Percentiles rank a stretch among this genome's conserved stretches.
phyloP scores from a whole-genome alignment of 2,113 vertebrate species.

The Potamarius usumacintae region DNA sequence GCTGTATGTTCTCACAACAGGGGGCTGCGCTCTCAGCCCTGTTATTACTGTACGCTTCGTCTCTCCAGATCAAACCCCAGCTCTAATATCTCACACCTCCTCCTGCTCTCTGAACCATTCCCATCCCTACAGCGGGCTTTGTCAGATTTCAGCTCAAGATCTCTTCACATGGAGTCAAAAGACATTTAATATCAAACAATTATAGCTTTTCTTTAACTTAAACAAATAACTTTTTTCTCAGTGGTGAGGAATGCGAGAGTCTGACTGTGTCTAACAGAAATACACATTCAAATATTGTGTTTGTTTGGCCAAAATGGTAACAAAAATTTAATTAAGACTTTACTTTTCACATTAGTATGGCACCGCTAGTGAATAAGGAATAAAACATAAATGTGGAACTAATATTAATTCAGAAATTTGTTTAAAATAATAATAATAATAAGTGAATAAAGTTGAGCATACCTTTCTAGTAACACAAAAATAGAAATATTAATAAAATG shows the following conservation, averaged over 20 bases:
- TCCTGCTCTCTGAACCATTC: conserved; percentile 42
- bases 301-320: conserved; percentile 24
- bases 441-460: not conserved
- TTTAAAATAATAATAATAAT: not conserved
- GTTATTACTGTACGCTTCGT: conserved; percentile 51
- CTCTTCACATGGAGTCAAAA: not conserved
- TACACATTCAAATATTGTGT: conserved; percentile 44
- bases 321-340: conserved; percentile 30
- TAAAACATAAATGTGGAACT: not conserved
- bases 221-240: conserved; percentile 24
- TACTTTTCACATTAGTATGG: not conserved
- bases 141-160: conserved; percentile 18
- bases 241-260: conserved; percentile 6
- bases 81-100: conserved; percentile 47
- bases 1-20: conserved; percentile 42
- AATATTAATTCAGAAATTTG: not conserved
- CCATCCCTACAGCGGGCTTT: conserved; percentile 30
- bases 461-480: not conserved
- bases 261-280: conserved; percentile 27
- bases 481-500: not conserved
- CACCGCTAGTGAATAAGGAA: not conserved
- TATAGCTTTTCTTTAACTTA: conserved; percentile 34
- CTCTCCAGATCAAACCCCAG: conserved; percentile 49
- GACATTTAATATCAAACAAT: conserved; percentile 24
- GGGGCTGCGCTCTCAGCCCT: conserved; percentile 43